These are phyloP conservation scores for Ganaspis sp. DNA, from an alignment of 1,140 invertebrate species.

Conservation along the genomic window DNA sequence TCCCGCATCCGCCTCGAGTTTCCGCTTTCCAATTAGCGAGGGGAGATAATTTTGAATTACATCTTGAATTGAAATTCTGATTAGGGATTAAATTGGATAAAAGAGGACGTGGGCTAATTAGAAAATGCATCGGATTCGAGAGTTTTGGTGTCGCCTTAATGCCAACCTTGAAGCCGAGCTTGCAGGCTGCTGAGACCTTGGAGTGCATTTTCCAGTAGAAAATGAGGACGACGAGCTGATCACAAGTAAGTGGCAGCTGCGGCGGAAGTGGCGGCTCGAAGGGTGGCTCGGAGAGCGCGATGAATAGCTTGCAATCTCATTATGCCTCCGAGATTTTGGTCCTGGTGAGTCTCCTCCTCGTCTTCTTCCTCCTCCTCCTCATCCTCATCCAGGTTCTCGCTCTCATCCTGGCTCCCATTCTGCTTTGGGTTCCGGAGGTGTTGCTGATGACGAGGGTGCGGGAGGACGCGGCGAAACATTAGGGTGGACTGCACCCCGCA, in stretches of 20 bases:
- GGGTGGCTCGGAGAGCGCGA: constrained; percentile 60
- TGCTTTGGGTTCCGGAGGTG: constrained; percentile 47
- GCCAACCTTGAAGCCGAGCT: constrained; percentile 20
- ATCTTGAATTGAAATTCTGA: not conserved
- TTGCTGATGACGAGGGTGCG: constrained; percentile 62
- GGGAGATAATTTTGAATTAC: too few species aligned
- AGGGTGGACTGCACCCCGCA: constrained; percentile 67
- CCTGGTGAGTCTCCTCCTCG: constrained; percentile 31
- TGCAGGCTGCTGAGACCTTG: not conserved
- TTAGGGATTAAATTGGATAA: not conserved
- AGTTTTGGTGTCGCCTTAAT: constrained; percentile 6
- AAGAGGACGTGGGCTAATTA: not conserved
- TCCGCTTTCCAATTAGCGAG: too few species aligned
- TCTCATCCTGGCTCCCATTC: constrained; percentile 44
- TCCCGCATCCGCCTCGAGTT: too few species aligned
- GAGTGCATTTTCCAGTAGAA: constrained; percentile 20
- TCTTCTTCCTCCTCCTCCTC: constrained; percentile 46
- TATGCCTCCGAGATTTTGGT: constrained; percentile 52
- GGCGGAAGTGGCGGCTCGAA: constrained; percentile 54
- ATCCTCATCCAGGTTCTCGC: constrained; percentile 34
- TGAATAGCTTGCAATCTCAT: constrained; percentile 63
- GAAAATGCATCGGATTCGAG: constrained; percentile 21
- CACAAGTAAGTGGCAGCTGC: constrained; percentile 61
- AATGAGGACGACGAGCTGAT: constrained; percentile 34
- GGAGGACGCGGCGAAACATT: constrained; percentile 64